Base-by-base conservation (phyloP, 2,888 invertebrate genomes). In the Gymnosoma rotundatum region DNA sequence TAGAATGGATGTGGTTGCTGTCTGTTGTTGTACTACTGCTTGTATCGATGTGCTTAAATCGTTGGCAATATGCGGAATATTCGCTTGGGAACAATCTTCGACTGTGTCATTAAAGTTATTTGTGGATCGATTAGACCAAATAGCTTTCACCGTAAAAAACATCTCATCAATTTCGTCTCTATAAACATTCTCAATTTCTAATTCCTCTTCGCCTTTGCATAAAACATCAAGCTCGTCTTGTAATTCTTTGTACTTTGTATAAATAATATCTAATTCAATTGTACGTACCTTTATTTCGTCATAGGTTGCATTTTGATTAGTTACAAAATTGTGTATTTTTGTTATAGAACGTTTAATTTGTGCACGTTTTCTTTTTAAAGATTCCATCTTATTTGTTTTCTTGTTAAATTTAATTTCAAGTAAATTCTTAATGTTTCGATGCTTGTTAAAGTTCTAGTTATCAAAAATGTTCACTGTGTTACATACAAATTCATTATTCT, bases 11-110 rank as follows among this genome's bases (percentile, higher is more conserved):
- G 67, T 70, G 2, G 58, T 70, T 16, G 70, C 21, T 18, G 70
- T 42, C 25, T 70, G 58, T 12, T 70, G 70, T 21, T 70, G 56
- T 16, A 45, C 56, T 25, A 70, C 58, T 12, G 70, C 58, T 25
- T 56, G 58, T 45, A 70, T 58, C 25, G 58, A 70, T 18, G 42
- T 6, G 21, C 38, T 69, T 58, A 70, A 70, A 12, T 54, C 70
- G 10, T 70, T 25, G 4, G 45, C n/a, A 14, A 14, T 14, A 45
- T 45, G 9, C 14, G 45, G 12, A 9, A 12, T 45, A 45, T 12
- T 45, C 14, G 45, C 45, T 12, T 45, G 45, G 12, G 45, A 9
- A 45, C 45, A 2, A 14, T 45, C 45, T 45, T 14, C 45, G 45
- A 45, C 12, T 12, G 38, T 38, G 8, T 8, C 45, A 14, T 45